Evolutionary conservation across 2,113 vertebrate species (phyloP).

Genomic region (Trematocara variabile): DNA sequence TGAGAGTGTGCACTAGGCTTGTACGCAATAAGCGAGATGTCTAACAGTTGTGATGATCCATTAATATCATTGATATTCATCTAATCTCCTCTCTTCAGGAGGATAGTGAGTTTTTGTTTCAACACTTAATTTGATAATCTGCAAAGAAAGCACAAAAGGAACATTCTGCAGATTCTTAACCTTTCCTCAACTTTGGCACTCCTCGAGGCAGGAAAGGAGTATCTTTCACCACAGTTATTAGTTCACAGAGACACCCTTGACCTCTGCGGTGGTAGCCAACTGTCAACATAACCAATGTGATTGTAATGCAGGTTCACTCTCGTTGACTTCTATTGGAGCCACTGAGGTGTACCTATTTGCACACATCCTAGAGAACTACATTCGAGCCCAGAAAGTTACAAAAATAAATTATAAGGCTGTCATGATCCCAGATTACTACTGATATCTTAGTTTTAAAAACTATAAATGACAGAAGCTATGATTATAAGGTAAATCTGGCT

Average conservation of each 20-base stretch:
- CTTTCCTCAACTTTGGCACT: conserved; percentile 72
- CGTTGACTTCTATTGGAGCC: conserved; percentile 40
- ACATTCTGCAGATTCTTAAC: conserved; percentile 76
- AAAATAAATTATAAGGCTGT: background rate
- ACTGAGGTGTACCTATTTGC: conserved; percentile 14
- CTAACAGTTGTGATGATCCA: conserved; percentile 39
- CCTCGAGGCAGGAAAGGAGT: conserved; percentile 69
- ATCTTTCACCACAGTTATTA: conserved; percentile 77
- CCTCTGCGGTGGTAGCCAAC: conserved; percentile 68
- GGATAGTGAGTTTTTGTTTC: conserved; percentile 57
- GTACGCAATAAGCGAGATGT: conserved; percentile 3
- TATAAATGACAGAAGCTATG: background rate
- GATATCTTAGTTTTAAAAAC: background rate
- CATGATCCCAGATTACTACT: background rate
- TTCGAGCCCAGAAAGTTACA: background rate
- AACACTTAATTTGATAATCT: conserved; percentile 76
- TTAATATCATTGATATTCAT: conserved; percentile 59
- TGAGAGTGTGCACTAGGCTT: background rate
- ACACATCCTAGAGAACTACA: background rate
- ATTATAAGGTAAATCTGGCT: too few relatives aligned
- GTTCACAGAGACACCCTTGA: conserved; percentile 71
- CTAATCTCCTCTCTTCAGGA: conserved; percentile 56
- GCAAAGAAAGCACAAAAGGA: conserved; percentile 68
- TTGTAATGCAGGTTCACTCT: conserved; percentile 60
- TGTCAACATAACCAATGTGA: conserved; percentile 68